Percentiles rank a stretch among this genome's conserved stretches.
These are phyloP conservation scores for Tenthredo scrophulariae DNA, from an alignment of 2,888 invertebrate species.

Conservation along the genomic window DNA sequence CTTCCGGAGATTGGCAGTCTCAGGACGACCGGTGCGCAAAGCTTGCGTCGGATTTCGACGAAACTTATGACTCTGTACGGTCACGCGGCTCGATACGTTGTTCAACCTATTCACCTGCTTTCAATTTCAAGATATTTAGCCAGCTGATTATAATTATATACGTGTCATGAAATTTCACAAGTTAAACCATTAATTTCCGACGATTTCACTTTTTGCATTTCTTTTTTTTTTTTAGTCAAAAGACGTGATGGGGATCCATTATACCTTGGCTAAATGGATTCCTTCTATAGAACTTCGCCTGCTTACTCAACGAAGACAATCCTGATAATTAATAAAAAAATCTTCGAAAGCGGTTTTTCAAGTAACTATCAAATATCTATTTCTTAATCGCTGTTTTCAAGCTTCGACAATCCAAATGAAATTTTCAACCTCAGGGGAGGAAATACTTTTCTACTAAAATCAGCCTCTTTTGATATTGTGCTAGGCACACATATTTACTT, in stretches of 20 bases:
- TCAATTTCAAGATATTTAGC: constrained; percentile 10
- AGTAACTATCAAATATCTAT: background rate
- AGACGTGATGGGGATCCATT: background rate
- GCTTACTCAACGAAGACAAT: background rate
- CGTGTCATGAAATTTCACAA: background rate
- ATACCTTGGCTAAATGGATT: background rate
- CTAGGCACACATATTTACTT: background rate
- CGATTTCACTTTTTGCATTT: background rate
- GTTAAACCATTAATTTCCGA: background rate
- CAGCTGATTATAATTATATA: background rate
- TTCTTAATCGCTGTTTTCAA: background rate
- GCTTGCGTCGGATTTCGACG: constrained; percentile 71
- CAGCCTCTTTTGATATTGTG: background rate
- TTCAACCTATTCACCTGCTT: constrained; percentile 72
- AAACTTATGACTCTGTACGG: constrained; percentile 71
- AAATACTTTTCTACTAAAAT: background rate
- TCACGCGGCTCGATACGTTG: constrained; percentile 74
- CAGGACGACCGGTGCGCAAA: constrained; percentile 70
- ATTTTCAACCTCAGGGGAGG: background rate
- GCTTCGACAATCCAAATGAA: background rate
- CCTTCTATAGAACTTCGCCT: background rate
- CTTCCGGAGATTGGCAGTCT: constrained; percentile 70
- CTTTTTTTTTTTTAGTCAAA: background rate
- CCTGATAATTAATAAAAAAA: background rate
- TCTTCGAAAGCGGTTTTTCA: background rate